phyloP scores from a whole-genome alignment of 2,888 invertebrate genomes.

The Zootermopsis nevadensis region DNA sequence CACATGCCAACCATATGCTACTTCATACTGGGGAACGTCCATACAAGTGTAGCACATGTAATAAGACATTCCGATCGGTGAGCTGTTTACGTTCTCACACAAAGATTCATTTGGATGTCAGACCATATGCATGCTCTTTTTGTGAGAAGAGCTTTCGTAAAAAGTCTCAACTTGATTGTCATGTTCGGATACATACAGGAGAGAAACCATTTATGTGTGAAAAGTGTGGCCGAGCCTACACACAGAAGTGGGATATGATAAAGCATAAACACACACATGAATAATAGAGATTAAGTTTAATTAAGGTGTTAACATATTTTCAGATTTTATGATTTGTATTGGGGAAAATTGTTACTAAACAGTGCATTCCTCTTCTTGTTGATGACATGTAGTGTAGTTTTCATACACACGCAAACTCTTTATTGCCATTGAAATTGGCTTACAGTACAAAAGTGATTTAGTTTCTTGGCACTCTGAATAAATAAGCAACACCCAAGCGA shows the following conservation, averaged over 20 bases:
- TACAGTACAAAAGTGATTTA: too few relatives aligned
- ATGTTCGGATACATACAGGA: constrained; percentile 69
- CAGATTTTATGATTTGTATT: background rate
- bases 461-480: too few relatives aligned
- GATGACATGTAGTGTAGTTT: too few relatives aligned
- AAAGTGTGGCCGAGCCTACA: constrained; percentile 61
- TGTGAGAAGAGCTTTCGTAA: constrained; percentile 70
- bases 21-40: constrained; percentile 61
- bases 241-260: constrained; percentile 10
- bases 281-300: background rate
- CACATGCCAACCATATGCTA: constrained; percentile 63
- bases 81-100: constrained; percentile 73
- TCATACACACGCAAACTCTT: too few relatives aligned
- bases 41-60: constrained; percentile 64
- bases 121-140: constrained; percentile 69
- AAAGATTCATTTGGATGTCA: constrained; percentile 69
- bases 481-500: too few relatives aligned
- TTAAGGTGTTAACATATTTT: background rate
- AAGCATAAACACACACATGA: constrained; percentile 8
- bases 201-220: constrained; percentile 67
- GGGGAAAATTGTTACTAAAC: too few relatives aligned
- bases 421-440: too few relatives aligned
- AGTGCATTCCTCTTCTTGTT: too few relatives aligned
- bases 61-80: constrained; percentile 71
- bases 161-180: constrained; percentile 66